Evolutionary conservation across 2,113 vertebrate species (phyloP).

Genomic region (Osmerus mordax): DNA sequence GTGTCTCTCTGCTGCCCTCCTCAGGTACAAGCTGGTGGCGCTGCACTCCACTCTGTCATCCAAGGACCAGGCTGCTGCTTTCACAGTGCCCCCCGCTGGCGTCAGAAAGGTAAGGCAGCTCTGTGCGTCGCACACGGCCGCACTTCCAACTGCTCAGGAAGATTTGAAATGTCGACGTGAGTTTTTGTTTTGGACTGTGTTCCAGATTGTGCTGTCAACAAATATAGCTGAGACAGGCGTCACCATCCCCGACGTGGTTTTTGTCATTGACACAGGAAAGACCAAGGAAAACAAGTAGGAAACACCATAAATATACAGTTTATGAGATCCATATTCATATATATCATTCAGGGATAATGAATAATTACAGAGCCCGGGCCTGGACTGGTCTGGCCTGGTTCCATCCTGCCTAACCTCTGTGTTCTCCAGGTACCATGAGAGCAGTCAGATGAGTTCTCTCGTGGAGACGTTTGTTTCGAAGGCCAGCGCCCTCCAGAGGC

Average conservation of each 20-base stretch:
- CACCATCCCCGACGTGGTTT: constrained; percentile 96
- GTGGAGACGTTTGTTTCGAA: constrained; percentile 96
- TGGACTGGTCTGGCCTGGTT: too few species aligned
- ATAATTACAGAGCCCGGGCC: too few species aligned
- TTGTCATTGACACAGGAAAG: constrained; percentile 92
- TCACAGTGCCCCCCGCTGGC: constrained; percentile 85
- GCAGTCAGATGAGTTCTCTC: constrained; percentile 97
- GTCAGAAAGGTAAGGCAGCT: constrained; percentile 83
- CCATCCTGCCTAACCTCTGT: background rate
- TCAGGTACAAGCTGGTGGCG: constrained; percentile 85
- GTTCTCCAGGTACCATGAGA: constrained; percentile 86
- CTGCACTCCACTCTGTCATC: constrained; percentile 95
- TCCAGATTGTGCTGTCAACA: constrained; percentile 94
- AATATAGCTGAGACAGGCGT: constrained; percentile 98
- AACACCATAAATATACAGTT: background rate
- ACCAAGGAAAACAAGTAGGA: constrained; percentile 97
- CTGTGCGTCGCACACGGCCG: background rate
- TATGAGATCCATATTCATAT: too few species aligned
- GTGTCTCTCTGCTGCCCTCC: constrained; percentile 25
- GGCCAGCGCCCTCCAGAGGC: constrained; percentile 94
- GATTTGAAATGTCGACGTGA: background rate
- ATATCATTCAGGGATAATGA: background rate
- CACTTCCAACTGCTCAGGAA: too few species aligned
- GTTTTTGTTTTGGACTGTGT: constrained; percentile 11
- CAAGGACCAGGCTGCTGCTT: constrained; percentile 92